Percentiles rank a stretch among this genome's conserved stretches.
These are phyloP conservation scores for Solenopsis fugax DNA, from an alignment of 1,140 invertebrate species.

Conservation along the genomic window DNA sequence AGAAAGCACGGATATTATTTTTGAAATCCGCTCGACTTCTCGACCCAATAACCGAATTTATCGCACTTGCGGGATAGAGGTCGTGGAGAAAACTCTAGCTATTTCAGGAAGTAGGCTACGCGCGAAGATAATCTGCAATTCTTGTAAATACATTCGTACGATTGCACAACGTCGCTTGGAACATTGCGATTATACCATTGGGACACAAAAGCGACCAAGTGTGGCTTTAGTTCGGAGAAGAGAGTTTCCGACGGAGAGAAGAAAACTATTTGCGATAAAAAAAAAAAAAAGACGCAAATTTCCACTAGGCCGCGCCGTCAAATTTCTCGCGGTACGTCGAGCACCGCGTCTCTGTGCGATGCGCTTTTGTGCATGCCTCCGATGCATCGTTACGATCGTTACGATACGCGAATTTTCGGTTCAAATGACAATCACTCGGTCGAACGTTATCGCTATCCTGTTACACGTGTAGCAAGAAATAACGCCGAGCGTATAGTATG, in stretches of 20 bases:
- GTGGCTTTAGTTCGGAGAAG: neutral
- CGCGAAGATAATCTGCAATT: slow-evolving; percentile 43
- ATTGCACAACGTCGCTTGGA: neutral
- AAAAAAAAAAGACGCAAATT: slow-evolving; percentile 50
- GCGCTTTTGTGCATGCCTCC: slow-evolving; percentile 60
- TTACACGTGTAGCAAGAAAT: slow-evolving; percentile 35
- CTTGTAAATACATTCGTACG: slow-evolving; percentile 34
- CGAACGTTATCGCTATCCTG: neutral
- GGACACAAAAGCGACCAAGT: neutral
- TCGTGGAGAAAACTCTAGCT: slow-evolving; percentile 52
- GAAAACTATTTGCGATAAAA: slow-evolving; percentile 36
- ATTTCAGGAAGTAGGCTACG: slow-evolving; percentile 60
- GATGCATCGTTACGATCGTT: slow-evolving; percentile 48
- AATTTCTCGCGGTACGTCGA: slow-evolving; percentile 71
- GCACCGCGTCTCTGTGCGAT: slow-evolving; percentile 38
- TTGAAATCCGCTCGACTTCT: slow-evolving; percentile 52
- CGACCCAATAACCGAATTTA: slow-evolving; percentile 61
- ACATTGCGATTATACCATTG: neutral
- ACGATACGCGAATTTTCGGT: slow-evolving; percentile 57
- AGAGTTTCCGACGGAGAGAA: neutral
- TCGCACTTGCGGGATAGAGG: slow-evolving; percentile 16
- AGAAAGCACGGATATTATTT: slow-evolving; percentile 36
- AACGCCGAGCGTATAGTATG: neutral
- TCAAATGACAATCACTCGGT: slow-evolving; percentile 68
- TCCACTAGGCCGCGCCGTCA: slow-evolving; percentile 53